Conservation (phyloP, 2,113 vertebrate species). For the Onychostruthus taczanowskii region DNA sequence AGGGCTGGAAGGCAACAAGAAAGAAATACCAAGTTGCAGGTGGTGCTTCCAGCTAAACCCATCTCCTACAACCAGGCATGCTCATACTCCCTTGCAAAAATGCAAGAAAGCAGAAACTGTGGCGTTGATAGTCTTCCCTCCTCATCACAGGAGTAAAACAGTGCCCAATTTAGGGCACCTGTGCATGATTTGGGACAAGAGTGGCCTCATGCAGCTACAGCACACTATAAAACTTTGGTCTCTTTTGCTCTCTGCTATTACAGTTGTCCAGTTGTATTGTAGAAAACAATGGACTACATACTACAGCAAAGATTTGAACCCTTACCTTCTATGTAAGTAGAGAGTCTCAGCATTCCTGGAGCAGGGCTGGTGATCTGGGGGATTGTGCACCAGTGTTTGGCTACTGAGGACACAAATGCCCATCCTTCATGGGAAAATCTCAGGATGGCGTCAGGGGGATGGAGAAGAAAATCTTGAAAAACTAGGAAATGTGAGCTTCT, state of each 20-base stretch:
- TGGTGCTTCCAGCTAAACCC: not conserved
- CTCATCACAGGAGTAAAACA: not conserved
- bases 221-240: not conserved
- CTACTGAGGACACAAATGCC: not conserved
- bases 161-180: not conserved
- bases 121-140: not conserved
- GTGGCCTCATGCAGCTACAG: not conserved
- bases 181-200: not conserved
- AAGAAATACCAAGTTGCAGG: not conserved
- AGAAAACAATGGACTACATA: not conserved
- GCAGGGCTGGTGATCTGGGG: not conserved
- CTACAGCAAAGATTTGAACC: not conserved
- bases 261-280: not conserved
- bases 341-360: not conserved
- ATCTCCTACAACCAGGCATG: not conserved
- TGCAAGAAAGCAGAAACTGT: not conserved
- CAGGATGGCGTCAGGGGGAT: accelerated
- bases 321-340: not conserved
- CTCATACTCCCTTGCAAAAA: not conserved
- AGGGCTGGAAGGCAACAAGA: not conserved
- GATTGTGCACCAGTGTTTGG: not conserved
- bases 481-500: not conserved
- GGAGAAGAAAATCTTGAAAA: not conserved
- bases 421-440: not conserved
- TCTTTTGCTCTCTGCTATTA: not conserved